Base-by-base conservation (phyloP, 2,797 vertebrate species). In the Channallabes apus region DNA sequence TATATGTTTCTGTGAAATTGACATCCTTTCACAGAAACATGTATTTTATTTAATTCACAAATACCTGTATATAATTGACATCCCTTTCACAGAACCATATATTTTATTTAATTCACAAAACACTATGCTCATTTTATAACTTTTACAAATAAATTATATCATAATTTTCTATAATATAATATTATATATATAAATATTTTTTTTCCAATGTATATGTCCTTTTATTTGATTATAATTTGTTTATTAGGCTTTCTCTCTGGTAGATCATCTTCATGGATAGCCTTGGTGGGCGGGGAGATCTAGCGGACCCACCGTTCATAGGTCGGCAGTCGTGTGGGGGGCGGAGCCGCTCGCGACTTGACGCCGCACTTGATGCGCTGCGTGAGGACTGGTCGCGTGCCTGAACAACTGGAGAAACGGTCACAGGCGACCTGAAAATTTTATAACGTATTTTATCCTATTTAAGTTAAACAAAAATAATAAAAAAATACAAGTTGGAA, bases 281-380 rank as follows among this genome's bases (percentile, higher is more conserved):
- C 1, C 14, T 6, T n/a, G 46, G 76, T 80, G 62, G 82, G 78
- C 20, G 78, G 41, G 64, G 41, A 32, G 15, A 29, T 24, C 9
- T 7, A 2, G 46, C 68, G 82, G 76, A 80, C 62, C 5, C n/a
- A 35, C 64, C 61, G 38, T 9, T 87, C 51, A 89, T 91, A 90
- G 90, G 90, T 69, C 82, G 3, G 69, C 15, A 69, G 56, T 35
- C 3, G 38, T 9, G 1, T 6, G 15, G 75, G 85, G 82, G 90
- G 89, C 87, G 89, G 87, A 20, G 84, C 27, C 58, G 32, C 32
- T 76, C 27, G 41, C 24, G 51, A 54, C 14, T 51, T n/a, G 38
- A 22, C 12, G 6, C 24, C 61, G 2, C 51, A 51, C n/a, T n/a
- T n/a, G n/a, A n/a, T n/a, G 62, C 58, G 62, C 61, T n/a, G 61